phyloP scores from a whole-genome alignment of 2,888 invertebrate species.

The Cancer borealis region DNA sequence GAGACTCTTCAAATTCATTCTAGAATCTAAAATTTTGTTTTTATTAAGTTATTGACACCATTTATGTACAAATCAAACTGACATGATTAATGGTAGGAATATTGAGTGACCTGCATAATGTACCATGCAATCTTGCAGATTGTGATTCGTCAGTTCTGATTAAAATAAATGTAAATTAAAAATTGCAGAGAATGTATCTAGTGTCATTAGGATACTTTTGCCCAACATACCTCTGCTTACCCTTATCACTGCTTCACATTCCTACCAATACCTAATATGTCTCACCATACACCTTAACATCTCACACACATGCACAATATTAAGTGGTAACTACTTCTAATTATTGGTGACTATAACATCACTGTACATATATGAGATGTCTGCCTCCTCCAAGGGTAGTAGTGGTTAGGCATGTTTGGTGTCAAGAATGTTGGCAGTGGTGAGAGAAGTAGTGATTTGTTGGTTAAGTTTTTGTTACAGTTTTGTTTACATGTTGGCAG shows the following conservation, averaged over 20 bases:
- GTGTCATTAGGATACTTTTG: background rate
- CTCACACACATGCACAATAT: background rate
- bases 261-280: background rate
- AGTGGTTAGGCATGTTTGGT: background rate
- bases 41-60: background rate
- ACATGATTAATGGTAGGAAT: background rate
- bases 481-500: background rate
- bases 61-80: conserved; percentile 1
- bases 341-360: background rate
- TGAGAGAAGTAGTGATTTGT: background rate
- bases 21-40: background rate
- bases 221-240: background rate
- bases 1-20: background rate
- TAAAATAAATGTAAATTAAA: background rate
- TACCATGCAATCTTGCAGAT: background rate
- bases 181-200: background rate
- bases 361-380: background rate
- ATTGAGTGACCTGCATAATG: background rate
- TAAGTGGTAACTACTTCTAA: background rate
- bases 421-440: background rate
- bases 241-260: background rate
- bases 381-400: background rate
- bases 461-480: background rate
- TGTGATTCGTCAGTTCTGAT: background rate
- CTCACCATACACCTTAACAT: background rate